Evolutionary conservation across 2,888 invertebrate genomes (phyloP).

Genomic region (Steinernema carpocapsae): DNA sequence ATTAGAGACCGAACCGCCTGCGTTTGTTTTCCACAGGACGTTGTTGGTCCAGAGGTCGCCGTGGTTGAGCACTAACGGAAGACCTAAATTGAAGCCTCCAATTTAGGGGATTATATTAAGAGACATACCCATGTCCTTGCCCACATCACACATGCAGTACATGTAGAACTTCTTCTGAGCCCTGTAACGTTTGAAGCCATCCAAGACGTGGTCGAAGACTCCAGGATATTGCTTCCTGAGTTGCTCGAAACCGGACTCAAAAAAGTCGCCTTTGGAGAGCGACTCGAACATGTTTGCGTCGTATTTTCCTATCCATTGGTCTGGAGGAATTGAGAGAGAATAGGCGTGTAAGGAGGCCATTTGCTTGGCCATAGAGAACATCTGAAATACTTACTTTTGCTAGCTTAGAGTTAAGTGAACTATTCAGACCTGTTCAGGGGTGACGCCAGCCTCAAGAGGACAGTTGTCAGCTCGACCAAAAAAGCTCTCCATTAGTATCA

Average conservation of each 20-base stretch:
- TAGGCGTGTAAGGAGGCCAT: not conserved
- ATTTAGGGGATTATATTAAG: not conserved
- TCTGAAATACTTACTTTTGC: not conserved
- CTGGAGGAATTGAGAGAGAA: not conserved
- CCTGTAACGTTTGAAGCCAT: not conserved
- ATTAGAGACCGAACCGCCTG: conserved; percentile 12
- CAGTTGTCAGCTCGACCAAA: not conserved
- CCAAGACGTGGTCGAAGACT: not conserved
- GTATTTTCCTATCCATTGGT: conserved; percentile 12
- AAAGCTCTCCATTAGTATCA: not conserved
- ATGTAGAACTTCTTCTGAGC: not conserved
- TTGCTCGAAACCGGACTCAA: too few species aligned
- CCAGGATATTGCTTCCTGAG: not conserved
- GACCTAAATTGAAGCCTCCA: not conserved
- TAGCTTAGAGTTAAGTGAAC: too few species aligned
- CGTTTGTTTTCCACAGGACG: conserved; percentile 20
- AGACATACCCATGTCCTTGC: not conserved
- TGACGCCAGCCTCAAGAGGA: too few species aligned
- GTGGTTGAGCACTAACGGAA: conserved; percentile 3
- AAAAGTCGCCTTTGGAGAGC: too few species aligned
- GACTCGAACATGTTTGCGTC: not conserved
- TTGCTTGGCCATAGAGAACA: not conserved
- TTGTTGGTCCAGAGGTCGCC: conserved; percentile 28
- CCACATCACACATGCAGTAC: not conserved
- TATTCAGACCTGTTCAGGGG: not conserved